Percentiles rank a stretch among this genome's conserved stretches.
Evolutionary conservation across 1,140 invertebrate species (phyloP).

Genomic region (Drosophila arizonae): DNA sequence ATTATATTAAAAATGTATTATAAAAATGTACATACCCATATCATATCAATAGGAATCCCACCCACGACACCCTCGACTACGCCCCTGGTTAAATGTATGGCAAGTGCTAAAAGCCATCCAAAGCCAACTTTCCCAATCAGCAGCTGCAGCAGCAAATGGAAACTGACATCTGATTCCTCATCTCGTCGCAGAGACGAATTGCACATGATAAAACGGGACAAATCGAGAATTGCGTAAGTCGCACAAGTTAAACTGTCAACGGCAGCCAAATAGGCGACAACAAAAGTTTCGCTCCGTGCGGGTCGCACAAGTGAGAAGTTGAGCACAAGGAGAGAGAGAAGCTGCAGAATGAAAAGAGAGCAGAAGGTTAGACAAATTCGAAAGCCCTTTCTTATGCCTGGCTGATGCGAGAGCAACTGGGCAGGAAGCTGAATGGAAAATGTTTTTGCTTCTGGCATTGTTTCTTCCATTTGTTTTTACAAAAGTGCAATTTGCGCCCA

Average conservation of each 20-base stretch:
- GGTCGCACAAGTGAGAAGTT: slow-evolving; percentile 73
- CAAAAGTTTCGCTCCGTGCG: slow-evolving; percentile 40
- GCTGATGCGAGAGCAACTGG: neutral
- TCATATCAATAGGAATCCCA: no score
- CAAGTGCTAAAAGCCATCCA: no score
- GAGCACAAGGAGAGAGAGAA: slow-evolving; percentile 65
- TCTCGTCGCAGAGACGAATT: slow-evolving; percentile 1
- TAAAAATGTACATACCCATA: no score
- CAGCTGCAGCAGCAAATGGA: slow-evolving; percentile 7
- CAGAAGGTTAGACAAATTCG: slow-evolving; percentile 51
- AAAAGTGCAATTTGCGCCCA: slow-evolving; percentile 80
- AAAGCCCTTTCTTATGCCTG: slow-evolving; percentile 16
- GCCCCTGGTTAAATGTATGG: no score
- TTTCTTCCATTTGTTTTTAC: slow-evolving; percentile 75
- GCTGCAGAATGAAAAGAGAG: slow-evolving; percentile 13
- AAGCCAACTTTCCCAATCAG: neutral
- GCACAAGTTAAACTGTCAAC: slow-evolving; percentile 71
- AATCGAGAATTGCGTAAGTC: slow-evolving; percentile 65
- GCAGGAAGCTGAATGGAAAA: slow-evolving; percentile 38
- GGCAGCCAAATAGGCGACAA: slow-evolving; percentile 44
- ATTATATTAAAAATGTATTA: no score
- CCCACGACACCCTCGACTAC: no score
- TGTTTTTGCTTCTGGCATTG: slow-evolving; percentile 65
- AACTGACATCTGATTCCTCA: slow-evolving; percentile 4
- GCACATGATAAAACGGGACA: slow-evolving; percentile 39